These are phyloP conservation scores for Cololabis saira DNA, from an alignment of 2,113 vertebrate genomes.

Conservation along the genomic window DNA sequence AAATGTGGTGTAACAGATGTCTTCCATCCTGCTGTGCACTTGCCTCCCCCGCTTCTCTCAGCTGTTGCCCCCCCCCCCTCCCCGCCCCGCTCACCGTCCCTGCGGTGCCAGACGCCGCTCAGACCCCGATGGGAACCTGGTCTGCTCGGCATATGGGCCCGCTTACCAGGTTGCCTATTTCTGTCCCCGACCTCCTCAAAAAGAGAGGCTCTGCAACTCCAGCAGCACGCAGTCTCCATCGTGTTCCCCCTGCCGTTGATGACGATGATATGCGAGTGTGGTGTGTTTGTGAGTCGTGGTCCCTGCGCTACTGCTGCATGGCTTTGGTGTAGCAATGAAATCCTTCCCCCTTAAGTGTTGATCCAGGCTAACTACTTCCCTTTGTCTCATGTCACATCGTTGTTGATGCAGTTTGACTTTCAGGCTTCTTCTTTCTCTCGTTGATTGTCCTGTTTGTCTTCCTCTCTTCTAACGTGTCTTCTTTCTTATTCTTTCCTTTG, in stretches of 20 bases:
- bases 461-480: constrained; percentile 40
- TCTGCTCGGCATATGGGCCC: constrained; percentile 62
- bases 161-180: constrained; percentile 19
- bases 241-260: constrained; percentile 16
- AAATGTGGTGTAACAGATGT: constrained; percentile 76
- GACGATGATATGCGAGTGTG: constrained; percentile 11
- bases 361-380: constrained; percentile 32
- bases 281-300: constrained; percentile 8
- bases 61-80: constrained; percentile 27
- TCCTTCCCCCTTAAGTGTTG: constrained; percentile 65
- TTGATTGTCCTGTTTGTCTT: constrained; percentile 7
- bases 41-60: constrained; percentile 48
- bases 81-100: constrained; percentile 30
- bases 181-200: constrained; percentile 7
- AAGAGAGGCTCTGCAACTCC: constrained; percentile 5
- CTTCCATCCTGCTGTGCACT: constrained; percentile 66
- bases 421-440: constrained; percentile 25
- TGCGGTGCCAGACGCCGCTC: constrained; percentile 46
- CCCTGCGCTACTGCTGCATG: constrained; percentile 58
- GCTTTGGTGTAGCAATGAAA: constrained; percentile 72
- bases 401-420: constrained; percentile 31
- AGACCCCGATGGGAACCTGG: constrained; percentile 44
- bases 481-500: constrained; percentile 78
- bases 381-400: constrained; percentile 24
- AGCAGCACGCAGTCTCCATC: neutral